Conservation (phyloP, 2,888 invertebrate genomes). For the Amphipyra tragopoginis region DNA sequence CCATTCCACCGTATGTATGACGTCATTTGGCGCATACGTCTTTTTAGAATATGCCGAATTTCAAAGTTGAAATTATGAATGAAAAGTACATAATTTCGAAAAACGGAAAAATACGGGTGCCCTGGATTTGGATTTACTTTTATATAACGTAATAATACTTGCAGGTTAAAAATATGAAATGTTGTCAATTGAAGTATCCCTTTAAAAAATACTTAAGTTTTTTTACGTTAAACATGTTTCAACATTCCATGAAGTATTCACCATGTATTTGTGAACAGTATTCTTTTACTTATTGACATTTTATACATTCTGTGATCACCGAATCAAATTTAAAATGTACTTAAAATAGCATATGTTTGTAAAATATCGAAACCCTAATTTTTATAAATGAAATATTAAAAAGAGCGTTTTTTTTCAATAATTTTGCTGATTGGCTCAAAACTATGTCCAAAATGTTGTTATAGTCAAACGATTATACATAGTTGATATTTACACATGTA, state of each 20-base stretch:
- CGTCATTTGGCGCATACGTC: no score
- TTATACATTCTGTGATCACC: conserved; percentile 48
- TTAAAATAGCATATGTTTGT: conserved; percentile 38
- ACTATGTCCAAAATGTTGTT: conserved; percentile 68
- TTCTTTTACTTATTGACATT: conserved; percentile 56
- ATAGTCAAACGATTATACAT: conserved; percentile 65
- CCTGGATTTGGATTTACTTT: no score
- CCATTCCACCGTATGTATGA: no score
- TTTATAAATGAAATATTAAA: conserved; percentile 18
- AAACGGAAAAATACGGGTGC: no score
- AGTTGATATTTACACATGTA: conserved; percentile 70
- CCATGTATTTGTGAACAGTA: conserved; percentile 49
- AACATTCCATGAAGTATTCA: conserved; percentile 48
- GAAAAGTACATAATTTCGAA: no score
- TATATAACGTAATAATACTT: no score
- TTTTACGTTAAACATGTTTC: conserved; percentile 20
- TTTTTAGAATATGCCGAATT: no score
- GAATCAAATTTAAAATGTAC: conserved; percentile 45
- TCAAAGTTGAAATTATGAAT: no score
- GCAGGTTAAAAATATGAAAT: no score
- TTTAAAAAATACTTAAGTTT: no score
- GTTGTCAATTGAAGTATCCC: conserved; percentile 28
- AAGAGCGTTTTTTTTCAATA: conserved; percentile 34
- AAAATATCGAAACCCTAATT: conserved; percentile 17
- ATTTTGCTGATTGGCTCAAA: conserved; percentile 70